Base-by-base conservation (phyloP, 23 tunicate species). In the Pegea sp. region DNA sequence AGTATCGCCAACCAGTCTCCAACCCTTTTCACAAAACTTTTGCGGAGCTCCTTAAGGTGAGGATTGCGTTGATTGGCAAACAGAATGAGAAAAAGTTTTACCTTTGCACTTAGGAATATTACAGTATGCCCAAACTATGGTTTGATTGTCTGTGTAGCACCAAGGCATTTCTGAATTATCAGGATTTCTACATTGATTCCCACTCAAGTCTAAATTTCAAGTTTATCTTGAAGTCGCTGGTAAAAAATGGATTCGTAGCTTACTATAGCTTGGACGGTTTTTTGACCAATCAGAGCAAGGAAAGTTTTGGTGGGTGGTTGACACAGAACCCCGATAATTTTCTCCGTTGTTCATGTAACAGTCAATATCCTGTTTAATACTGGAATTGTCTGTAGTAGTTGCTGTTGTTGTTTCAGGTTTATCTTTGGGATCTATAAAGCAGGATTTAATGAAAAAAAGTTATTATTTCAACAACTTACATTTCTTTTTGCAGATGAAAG, bases 161-260 rank as follows among this genome's bases (percentile, higher is more conserved):
- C 95, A 84, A 1, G 95, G 95, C 84, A 73, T 84, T 28, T 63
- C 59, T 21, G 95, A 84, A 44, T 74, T 70, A 32, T 84, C 95
- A 4, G 86, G 84, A 53, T 84, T 84, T 28, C 77, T 42, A 52
- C 95, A 84, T 3, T 22, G 34, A n/a, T 31, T 63, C 26, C 95
- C 84, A 22, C 50, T 63, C 28, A 74, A 53, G 24, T 76, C 95
- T 80, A 33, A n/a, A n/a, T n/a, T n/a, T n/a, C n/a, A n/a, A n/a
- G n/a, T n/a, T n/a, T n/a, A n/a, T n/a, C n/a, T n/a, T n/a, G n/a
- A n/a, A n/a, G n/a, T n/a, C n/a, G n/a, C n/a, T n/a, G n/a, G n/a
- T n/a, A n/a, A n/a, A n/a, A n/a, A n/a, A n/a, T n/a, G n/a, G n/a
- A n/a, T n/a, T n/a, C n/a, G n/a, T n/a, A 7, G 2, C 69, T 25